Percentiles rank a stretch among this genome's conserved stretches.
Conservation (phyloP, 2,888 invertebrate genomes). For the Dascillus cervinus region DNA sequence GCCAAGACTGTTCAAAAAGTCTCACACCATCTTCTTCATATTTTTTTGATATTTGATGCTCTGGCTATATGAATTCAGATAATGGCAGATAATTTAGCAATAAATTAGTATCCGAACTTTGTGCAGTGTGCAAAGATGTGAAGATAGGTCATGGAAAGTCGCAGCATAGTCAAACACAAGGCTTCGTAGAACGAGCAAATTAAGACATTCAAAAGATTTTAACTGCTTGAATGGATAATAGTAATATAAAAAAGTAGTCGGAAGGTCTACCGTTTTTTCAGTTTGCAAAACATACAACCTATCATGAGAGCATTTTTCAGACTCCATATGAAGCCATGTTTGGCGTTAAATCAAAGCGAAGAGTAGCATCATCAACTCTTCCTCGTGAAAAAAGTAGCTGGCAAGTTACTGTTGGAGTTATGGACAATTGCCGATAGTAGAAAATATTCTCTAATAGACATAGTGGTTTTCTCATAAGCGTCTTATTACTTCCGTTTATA, state of each 20-base stretch:
- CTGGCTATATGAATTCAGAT: conserved; percentile 25
- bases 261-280: conserved; percentile 26
- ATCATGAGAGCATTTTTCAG: conserved; percentile 24
- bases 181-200: too few species aligned
- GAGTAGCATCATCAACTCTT: too few species aligned
- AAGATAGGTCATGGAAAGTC: conserved; percentile 24
- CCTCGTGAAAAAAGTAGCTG: too few species aligned
- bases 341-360: too few species aligned
- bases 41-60: conserved; percentile 27
- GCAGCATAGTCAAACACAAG: conserved; percentile 19
- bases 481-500: too few species aligned
- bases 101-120: conserved; percentile 19
- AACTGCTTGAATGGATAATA: conserved; percentile 27
- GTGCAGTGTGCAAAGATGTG: conserved; percentile 21
- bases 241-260: conserved; percentile 25
- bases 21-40: conserved; percentile 20
- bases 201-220: conserved; percentile 12
- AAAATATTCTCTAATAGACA: too few species aligned
- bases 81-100: conserved; percentile 28
- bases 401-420: too few species aligned
- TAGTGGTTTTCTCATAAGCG: too few species aligned
- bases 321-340: conserved; percentile 30
- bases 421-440: too few species aligned
- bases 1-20: conserved; percentile 25
- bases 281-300: conserved; percentile 25